Base-by-base conservation (phyloP, 2,797 vertebrate species). In the Acanthornis magna region DNA sequence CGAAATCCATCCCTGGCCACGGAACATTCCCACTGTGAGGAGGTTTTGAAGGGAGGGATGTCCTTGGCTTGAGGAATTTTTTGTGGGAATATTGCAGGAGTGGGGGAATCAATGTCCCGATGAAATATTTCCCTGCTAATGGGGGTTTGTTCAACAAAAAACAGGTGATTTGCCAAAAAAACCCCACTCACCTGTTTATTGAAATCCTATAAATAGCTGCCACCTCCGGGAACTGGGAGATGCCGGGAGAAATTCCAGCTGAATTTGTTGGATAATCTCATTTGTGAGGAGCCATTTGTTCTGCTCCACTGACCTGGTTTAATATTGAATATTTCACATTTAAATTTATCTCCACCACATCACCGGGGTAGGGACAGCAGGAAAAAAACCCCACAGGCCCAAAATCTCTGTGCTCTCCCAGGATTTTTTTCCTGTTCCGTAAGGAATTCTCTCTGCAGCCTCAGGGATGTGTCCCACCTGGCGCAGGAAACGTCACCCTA, bases 241-340 rank as follows among this genome's bases (percentile, higher is more conserved):
- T 79, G 45, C 58, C 21, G 11, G 58, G 68, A 91, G 79, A 60
- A 90, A 85, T 13, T 30, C 2, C 30, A 51, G 13, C 79, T 75
- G 42, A 84, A 63, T 93, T 75, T 76, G 10, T 53, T 48, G 85
- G 73, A 70, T 95, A 88, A 93, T 90, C 90, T 82, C 88, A 65
- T 91, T 90, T 91, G 76, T 84, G 83, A 88, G 48, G 32, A 61
- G 55, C 60, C 68, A 68, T 91, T 93, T 75, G 76, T 94, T 95
- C 88, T 95, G 91, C 89, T 89, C 85, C 90, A n/a, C 85, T 96
- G 60, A 81, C 73, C 85, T 76, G 85, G 40, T 67, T 80, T 60
- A 45, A 60, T 70, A 23, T 70, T 36, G 29, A 16, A 48, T 32
- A 19, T 34, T 47, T 19, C 23, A 26, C 26, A n/a, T 81, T 60